Evolutionary conservation across 2,888 invertebrate species (phyloP), one percentile per base, ranked within the genome.

Genomic region (Gisinianus flammeolus): DNA sequence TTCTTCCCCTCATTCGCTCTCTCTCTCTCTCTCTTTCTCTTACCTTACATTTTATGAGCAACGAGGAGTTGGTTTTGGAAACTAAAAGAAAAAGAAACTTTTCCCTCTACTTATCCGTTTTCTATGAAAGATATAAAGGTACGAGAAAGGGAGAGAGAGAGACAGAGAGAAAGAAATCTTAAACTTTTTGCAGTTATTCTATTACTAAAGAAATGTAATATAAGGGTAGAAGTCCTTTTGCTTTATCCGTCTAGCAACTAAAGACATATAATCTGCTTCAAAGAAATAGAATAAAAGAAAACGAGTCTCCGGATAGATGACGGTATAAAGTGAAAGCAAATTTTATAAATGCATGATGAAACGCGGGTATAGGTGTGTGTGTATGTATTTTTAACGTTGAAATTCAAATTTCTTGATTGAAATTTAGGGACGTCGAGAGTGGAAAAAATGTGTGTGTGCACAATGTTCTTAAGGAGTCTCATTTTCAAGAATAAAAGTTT

Each of bases 1-100:
- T 24, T 62, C 62, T 26, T 62, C 0, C 80, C 77, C 75, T 74
- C 78, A 74, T 78, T 81, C 83, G 66, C 71, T 71, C 73, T 35
- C 70, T 70, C 44, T 54, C 54, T 52, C 24, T 19, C 54, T 24
- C 71, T 16, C 26, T 71, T 28, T 54, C 70, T 19, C n/a, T 35
- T 30, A n/a, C 68, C 26, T 66, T 76, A 67, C 56, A 44, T 44
- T 44, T 44, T 44, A 44, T 44, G 44, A 44, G 44, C 44, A 44
- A 44, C 44, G 44, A 44, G 44, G 19, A 44, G 2, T 44, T 44
- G 44, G 16, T 44, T 44, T 2, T 44, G 44, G 44, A 44, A 12
- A 16, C 6, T 12, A 44, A 44, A 44, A 44, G 44, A 16, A 44
- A 44, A 44, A 44, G 44, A 44, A 44, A 44, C 28, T 28, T 62